A percentile compares a stretch with the other conserved stretches of the same genome.
Evolutionary conservation across 2,113 vertebrate genomes (phyloP).

Genomic region (Macheiramphus alcinus): DNA sequence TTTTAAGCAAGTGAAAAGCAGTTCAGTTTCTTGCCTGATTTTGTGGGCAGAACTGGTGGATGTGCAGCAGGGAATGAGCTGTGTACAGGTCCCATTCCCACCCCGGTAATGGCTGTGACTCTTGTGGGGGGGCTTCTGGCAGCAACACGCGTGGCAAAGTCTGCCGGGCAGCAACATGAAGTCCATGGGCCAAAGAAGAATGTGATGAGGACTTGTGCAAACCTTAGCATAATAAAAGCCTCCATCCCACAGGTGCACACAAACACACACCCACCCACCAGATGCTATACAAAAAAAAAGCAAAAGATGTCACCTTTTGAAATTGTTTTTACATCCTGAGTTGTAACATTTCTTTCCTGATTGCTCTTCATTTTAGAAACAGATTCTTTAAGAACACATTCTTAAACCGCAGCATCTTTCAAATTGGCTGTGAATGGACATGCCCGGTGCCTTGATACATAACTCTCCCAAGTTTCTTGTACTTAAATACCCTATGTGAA

Average conservation of each 20-base stretch:
- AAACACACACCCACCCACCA: background rate
- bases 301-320: background rate
- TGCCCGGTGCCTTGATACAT: background rate
- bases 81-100: background rate
- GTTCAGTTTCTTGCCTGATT: background rate
- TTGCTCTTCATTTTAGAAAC: background rate
- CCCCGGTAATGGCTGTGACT: rapidly evolving
- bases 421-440: background rate
- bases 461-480: background rate
- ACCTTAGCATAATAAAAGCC: background rate
- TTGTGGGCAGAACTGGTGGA: background rate
- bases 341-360: background rate
- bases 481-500: rapidly evolving
- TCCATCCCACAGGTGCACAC: background rate
- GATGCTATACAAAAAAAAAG: background rate
- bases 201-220: background rate
- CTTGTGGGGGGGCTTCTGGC: background rate
- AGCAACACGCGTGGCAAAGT: rapidly evolving
- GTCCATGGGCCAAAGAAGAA: background rate
- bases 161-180: rapidly evolving
- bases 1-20: background rate
- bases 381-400: background rate
- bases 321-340: background rate
- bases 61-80: background rate
- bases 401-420: background rate